Percentiles rank a stretch among this genome's conserved stretches.
phyloP scores from a whole-genome alignment of 2,888 invertebrate genomes.

The Rotaria sp. region DNA sequence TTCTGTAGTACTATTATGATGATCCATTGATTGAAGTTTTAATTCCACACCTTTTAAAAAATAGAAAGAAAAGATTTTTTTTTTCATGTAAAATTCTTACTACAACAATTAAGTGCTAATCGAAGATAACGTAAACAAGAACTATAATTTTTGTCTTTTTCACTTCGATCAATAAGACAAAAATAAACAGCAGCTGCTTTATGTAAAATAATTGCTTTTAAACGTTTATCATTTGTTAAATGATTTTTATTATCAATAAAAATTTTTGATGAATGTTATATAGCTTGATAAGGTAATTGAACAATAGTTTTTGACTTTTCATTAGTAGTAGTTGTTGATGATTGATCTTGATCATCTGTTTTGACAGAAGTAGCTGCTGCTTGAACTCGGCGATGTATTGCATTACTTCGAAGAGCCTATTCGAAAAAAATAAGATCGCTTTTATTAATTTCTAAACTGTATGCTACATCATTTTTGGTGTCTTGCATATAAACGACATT shows the following conservation, averaged over 20 bases:
- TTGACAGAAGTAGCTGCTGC: not conserved
- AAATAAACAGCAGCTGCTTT: conserved; percentile 76
- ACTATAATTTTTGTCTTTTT: conserved; percentile 59
- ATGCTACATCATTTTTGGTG: too few species aligned
- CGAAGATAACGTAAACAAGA: conserved; percentile 56
- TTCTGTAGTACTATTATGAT: conserved; percentile 52
- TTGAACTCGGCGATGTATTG: conserved; percentile 10
- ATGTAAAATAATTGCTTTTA: conserved; percentile 69
- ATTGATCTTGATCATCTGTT: not conserved
- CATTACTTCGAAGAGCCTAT: conserved; percentile 14
- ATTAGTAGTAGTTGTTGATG: not conserved
- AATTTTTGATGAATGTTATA: conserved; percentile 12
- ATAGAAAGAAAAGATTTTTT: conserved; percentile 31
- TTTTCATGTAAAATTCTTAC: conserved; percentile 43
- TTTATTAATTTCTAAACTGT: too few species aligned
- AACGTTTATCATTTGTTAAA: conserved; percentile 70
- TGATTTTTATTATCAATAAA: conserved; percentile 50
- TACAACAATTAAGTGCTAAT: conserved; percentile 48
- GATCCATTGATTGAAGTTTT: conserved; percentile 9
- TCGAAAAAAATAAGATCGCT: too few species aligned
- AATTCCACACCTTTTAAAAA: conserved; percentile 43
- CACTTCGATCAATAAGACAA: conserved; percentile 69
- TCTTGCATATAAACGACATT: too few species aligned
- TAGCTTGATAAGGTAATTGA: conserved; percentile 41
- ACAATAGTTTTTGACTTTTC: conserved; percentile 37